Base-by-base conservation (phyloP, 2,797 vertebrate genomes). In the Meda fulgida region DNA sequence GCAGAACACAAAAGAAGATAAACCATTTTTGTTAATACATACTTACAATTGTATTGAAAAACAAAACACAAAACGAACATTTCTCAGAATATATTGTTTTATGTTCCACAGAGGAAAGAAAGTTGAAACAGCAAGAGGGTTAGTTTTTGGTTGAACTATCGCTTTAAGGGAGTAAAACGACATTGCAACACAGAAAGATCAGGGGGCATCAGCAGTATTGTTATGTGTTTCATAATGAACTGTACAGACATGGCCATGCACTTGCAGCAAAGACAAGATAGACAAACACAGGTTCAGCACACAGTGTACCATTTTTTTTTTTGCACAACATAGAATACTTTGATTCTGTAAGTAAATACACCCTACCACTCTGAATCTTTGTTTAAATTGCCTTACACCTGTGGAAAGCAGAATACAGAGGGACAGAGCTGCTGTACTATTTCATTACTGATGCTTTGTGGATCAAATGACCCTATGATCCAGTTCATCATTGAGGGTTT, bases 161-260 rank as follows among this genome's bases (percentile, higher is more conserved):
- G 8, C 9, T 66, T 79, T 34, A 66, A 66, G 18, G 43, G 21
- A 34, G 43, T 31, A 51, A 81, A 81, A 70, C 1, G 46, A 72
- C 43, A 89, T 81, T 85, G 60, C 71, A 63, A 36, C 75, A 85
- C 46, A 77, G 31, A 84, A 80, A 87, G 55, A 46, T 13, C 78
- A 65, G 0, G 2, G 21, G n/a, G 14, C 38, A 78, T 29, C 23
- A 58, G 38, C 58, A 78, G 29, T 31, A 69, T 21, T 81, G 53
- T 21, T 19, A 31, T 38, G 21, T 26, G 38, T 75, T 83, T 66
- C 80, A 38, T 58, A 82, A 81, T 29, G 63, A 78, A 43, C 6
- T 86, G n/a, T 84, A 53, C 77, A 80, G 13, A 80, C n/a, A 43
- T 55, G 4, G 36, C 51, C 48, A 83, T 80, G 46, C 38, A 58